A percentile compares a stretch with the other conserved stretches of the same genome.
Evolutionary conservation across 2,797 vertebrate genomes (phyloP).

Genomic region (Onychomys arenicola): DNA sequence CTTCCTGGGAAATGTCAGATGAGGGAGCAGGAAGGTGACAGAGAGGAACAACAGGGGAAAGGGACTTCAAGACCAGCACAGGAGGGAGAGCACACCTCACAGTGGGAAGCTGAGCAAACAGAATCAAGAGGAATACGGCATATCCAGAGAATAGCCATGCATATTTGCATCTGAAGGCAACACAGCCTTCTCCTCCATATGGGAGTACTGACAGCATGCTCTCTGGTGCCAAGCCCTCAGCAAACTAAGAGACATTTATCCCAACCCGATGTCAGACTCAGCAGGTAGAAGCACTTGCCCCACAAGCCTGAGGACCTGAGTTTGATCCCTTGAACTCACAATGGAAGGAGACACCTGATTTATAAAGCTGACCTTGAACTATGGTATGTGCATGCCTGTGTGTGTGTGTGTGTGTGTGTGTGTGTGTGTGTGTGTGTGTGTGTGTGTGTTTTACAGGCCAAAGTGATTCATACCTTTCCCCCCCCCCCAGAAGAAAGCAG

Average conservation of each 20-base stretch:
- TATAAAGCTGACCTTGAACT: not conserved
- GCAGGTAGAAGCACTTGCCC: no score
- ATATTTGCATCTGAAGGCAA: no score
- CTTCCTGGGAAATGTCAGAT: not conserved
- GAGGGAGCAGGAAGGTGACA: not conserved
- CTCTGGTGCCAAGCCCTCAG: not conserved
- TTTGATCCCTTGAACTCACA: not conserved
- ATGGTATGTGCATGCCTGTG: not conserved
- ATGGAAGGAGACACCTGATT: not conserved
- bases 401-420: no score
- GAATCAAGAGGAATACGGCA: accelerated
- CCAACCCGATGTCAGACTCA: not conserved
- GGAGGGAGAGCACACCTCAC: not conserved
- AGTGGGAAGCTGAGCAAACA: not conserved
- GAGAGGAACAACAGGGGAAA: not conserved
- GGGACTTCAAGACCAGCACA: not conserved
- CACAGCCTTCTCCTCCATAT: accelerated
- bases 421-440: not conserved
- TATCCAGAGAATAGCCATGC: not conserved
- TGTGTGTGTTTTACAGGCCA: not conserved
- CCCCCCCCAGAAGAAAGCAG: not conserved
- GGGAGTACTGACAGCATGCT: accelerated
- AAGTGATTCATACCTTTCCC: not conserved
- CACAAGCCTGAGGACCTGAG: not conserved
- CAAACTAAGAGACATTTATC: not conserved